A percentile compares a stretch with the other conserved stretches of the same genome.
Conservation (phyloP, 2,113 vertebrate species). For the Polyodon spathula region DNA sequence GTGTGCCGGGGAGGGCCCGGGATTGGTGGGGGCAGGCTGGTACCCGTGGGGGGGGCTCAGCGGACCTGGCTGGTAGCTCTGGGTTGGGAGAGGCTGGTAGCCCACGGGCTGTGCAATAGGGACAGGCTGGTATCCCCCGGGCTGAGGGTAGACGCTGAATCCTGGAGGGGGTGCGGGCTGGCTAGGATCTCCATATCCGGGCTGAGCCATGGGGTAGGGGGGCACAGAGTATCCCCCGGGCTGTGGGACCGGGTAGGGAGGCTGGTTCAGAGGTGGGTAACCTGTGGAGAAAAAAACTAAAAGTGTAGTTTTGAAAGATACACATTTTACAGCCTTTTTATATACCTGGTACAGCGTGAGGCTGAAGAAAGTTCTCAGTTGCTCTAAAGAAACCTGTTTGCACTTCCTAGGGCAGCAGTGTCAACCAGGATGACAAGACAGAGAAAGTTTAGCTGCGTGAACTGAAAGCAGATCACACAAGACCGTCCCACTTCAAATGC, state of each 20-base stretch:
- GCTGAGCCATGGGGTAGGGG: slow-evolving; percentile 46
- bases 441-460: too few relatives aligned
- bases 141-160: slow-evolving; percentile 45
- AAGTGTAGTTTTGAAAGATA: too few relatives aligned
- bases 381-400: too few relatives aligned
- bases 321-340: too few relatives aligned
- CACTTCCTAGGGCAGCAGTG: too few relatives aligned
- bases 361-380: too few relatives aligned
- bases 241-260: slow-evolving; percentile 44
- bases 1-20: neutral
- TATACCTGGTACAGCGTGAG: too few relatives aligned
- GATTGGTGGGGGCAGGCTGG: slow-evolving; percentile 18
- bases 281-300: slow-evolving; percentile 29
- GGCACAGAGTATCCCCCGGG: slow-evolving; percentile 43
- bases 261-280: slow-evolving; percentile 44
- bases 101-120: too few relatives aligned
- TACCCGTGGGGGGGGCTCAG: slow-evolving; percentile 17
- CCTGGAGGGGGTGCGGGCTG: slow-evolving; percentile 44
- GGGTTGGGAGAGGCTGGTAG: neutral
- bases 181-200: slow-evolving; percentile 36
- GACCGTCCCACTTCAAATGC: too few relatives aligned
- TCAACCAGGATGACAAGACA: too few relatives aligned
- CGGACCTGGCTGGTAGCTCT: slow-evolving; percentile 43
- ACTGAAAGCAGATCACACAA: too few relatives aligned
- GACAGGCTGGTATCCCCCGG: slow-evolving; percentile 37